Percentiles rank a stretch among this genome's conserved stretches.
Evolutionary conservation across 2,113 vertebrate species (phyloP).

Genomic region (Spizaetus ornatus): DNA sequence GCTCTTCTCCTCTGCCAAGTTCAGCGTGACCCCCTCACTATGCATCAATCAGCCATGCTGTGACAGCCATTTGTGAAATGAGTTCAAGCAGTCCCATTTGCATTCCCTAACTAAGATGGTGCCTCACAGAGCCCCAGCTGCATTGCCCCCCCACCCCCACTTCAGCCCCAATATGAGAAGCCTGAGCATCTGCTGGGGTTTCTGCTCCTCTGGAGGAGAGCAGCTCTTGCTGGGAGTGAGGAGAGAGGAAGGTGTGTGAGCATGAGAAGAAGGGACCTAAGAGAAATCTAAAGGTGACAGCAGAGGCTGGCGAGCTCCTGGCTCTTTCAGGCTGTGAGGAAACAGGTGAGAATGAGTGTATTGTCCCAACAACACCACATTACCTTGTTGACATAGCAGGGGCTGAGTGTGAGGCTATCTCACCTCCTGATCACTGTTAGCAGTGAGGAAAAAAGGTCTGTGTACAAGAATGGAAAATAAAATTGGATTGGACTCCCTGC

Average conservation of each 20-base stretch:
- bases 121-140: neutral
- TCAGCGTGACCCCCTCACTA: neutral
- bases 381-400: neutral
- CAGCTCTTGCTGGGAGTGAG: fast-evolving
- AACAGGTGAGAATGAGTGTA: neutral
- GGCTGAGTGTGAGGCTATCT: neutral
- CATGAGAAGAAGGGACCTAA: neutral
- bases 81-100: neutral
- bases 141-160: fast-evolving
- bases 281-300: neutral
- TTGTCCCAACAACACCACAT: neutral
- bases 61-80: neutral
- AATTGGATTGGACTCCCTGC: neutral
- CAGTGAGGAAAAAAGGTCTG: neutral
- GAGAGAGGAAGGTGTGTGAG: neutral
- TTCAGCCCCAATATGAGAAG: neutral
- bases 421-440: neutral
- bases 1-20: neutral
- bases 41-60: neutral
- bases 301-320: neutral
- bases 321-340: neutral
- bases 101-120: neutral
- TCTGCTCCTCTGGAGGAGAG: neutral
- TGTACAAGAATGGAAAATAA: neutral
- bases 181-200: neutral